Evolutionary conservation across 2,797 vertebrate genomes (phyloP).

Genomic region (Sparus aurata): DNA sequence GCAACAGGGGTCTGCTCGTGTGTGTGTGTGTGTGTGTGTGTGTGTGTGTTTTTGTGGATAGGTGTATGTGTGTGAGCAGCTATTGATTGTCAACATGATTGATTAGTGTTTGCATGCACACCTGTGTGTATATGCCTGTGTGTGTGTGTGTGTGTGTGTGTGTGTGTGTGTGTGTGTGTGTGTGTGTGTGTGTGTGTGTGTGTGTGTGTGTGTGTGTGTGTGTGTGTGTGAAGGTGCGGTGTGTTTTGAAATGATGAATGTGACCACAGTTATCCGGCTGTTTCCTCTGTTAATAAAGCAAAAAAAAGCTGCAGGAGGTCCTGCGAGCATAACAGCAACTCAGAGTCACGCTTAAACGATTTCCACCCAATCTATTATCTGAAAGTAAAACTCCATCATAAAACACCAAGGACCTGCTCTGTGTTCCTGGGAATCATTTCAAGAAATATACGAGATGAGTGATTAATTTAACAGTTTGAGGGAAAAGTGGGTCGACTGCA

Average conservation of each 20-base stretch:
- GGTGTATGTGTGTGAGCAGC: slow-evolving; percentile 7
- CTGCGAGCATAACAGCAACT: neutral
- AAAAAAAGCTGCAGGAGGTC: neutral
- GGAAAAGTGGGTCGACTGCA: no score
- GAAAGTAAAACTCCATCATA: neutral
- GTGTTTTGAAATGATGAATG: slow-evolving; percentile 4
- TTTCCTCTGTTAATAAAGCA: slow-evolving; percentile 36
- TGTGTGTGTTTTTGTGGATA: slow-evolving; percentile 15
- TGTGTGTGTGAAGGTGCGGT: neutral
- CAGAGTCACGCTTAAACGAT: neutral
- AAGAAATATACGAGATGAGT: neutral
- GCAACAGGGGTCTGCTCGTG: neutral
- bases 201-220: neutral
- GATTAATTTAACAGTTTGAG: no score
- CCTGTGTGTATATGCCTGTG: slow-evolving; percentile 5
- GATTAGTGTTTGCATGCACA: slow-evolving; percentile 33
- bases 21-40: slow-evolving; percentile 22
- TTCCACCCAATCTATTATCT: neutral
- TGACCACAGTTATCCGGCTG: slow-evolving; percentile 17
- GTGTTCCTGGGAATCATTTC: neutral
- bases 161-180: neutral
- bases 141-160: neutral
- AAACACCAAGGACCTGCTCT: neutral
- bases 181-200: no score
- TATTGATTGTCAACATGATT: slow-evolving; percentile 32